phyloP scores from a whole-genome alignment of 2,113 vertebrate genomes.

The Lepus timidus region DNA sequence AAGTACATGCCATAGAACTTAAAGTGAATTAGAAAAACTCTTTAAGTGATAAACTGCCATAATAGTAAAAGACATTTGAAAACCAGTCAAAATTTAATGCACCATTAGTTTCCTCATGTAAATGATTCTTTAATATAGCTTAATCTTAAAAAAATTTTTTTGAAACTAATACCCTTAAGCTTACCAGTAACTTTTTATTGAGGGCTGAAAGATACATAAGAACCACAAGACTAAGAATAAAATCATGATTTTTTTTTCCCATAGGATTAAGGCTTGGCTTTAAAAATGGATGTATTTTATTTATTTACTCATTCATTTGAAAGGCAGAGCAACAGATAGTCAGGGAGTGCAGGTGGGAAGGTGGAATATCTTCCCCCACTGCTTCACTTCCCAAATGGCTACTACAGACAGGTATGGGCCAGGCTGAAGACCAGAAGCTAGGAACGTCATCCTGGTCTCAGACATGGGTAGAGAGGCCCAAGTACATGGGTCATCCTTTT shows the following conservation, averaged over 20 bases:
- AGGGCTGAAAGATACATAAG: background rate
- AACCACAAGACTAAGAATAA: background rate
- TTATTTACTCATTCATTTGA: too few relatives aligned
- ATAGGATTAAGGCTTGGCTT: background rate
- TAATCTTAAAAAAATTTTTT: conserved; percentile 15
- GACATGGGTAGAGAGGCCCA: too few relatives aligned
- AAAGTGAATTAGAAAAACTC: background rate
- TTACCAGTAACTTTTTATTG: background rate
- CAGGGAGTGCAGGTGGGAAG: too few relatives aligned
- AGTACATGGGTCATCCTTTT: too few relatives aligned
- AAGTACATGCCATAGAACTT: background rate
- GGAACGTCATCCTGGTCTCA: too few relatives aligned
- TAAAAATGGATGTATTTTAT: too few relatives aligned
- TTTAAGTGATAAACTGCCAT: background rate
- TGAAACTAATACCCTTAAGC: background rate
- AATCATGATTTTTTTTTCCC: background rate
- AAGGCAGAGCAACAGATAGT: too few relatives aligned
- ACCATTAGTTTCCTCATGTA: background rate
- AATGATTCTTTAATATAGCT: background rate
- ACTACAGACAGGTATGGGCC: too few relatives aligned
- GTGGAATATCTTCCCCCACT: too few relatives aligned
- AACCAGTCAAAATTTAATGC: background rate
- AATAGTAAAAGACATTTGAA: background rate
- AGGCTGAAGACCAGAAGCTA: too few relatives aligned
- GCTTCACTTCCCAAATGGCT: too few relatives aligned